Conservation (phyloP, 2,797 vertebrate species). For the Alca torda region DNA sequence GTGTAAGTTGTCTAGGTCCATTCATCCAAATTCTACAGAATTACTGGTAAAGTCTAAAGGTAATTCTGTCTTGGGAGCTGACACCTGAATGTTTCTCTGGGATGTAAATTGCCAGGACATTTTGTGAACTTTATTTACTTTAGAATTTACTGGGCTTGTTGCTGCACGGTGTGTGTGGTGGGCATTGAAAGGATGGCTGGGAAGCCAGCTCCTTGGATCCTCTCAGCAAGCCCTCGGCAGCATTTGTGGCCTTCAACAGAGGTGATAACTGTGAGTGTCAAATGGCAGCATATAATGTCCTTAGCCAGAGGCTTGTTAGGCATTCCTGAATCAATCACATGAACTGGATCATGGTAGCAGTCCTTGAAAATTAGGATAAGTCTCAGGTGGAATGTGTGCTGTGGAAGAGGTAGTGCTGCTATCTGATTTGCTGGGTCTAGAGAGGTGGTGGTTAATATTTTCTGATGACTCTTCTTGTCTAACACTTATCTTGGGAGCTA, state of each 20-base stretch:
- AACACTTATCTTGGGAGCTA: constrained; percentile 11
- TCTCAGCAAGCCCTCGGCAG: neutral
- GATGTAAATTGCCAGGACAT: neutral
- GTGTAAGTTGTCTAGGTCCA: neutral
- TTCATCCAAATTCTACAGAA: neutral
- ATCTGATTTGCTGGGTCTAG: neutral
- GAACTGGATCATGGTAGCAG: neutral
- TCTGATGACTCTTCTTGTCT: constrained; percentile 28
- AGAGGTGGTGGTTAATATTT: neutral
- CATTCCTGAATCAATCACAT: neutral
- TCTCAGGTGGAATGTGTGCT: neutral
- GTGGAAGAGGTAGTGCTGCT: neutral
- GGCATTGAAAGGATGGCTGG: neutral
- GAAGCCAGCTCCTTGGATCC: neutral
- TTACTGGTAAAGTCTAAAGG: neutral
- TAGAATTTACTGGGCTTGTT: neutral
- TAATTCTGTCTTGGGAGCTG: neutral
- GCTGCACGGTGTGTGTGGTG: neutral
- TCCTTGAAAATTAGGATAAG: constrained; percentile 31
- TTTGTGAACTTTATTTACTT: neutral
- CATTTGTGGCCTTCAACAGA: neutral
- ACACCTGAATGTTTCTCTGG: neutral
- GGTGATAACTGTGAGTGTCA: neutral
- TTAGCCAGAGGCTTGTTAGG: neutral
- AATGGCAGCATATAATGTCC: neutral